Evolutionary conservation across 2,113 vertebrate species (phyloP).

Genomic region (Verasper variegatus): DNA sequence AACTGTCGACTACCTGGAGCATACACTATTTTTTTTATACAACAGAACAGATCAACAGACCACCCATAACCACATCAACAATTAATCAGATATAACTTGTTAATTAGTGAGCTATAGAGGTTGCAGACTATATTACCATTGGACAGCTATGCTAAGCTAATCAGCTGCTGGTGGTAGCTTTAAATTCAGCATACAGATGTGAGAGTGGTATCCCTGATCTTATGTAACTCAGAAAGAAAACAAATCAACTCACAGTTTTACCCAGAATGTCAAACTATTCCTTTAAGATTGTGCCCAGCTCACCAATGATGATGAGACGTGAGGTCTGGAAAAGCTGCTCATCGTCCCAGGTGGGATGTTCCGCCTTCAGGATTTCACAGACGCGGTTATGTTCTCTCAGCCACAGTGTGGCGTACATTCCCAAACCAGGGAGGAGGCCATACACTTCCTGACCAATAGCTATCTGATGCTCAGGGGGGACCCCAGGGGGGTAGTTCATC

Average conservation of each 20-base stretch:
- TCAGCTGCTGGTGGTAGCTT: too few relatives aligned
- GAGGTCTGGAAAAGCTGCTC: slow-evolving; percentile 98
- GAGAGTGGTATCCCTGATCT: not conserved
- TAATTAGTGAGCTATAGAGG: too few relatives aligned
- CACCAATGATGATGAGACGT: slow-evolving; percentile 94
- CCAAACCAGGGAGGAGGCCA: slow-evolving; percentile 92
- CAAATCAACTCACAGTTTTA: not conserved
- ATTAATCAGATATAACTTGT: too few relatives aligned
- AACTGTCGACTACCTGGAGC: too few relatives aligned
- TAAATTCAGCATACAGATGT: not conserved
- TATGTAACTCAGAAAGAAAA: not conserved
- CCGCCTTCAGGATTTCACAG: slow-evolving; percentile 89
- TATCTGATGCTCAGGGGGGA: slow-evolving; percentile 79
- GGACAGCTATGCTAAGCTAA: too few relatives aligned
- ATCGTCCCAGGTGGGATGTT: slow-evolving; percentile 92
- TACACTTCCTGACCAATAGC: slow-evolving; percentile 95
- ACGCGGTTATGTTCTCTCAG: slow-evolving; percentile 95
- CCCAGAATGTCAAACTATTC: not conserved
- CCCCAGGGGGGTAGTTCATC: slow-evolving; percentile 88
- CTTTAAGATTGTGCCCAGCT: slow-evolving; percentile 25
- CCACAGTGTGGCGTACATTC: slow-evolving; percentile 91
- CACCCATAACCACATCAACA: too few relatives aligned
- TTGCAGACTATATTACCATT: too few relatives aligned
- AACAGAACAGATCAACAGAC: too few relatives aligned
- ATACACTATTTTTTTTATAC: too few relatives aligned